Conservation (phyloP, 2,113 vertebrate genomes). For the Pithys albifrons region DNA sequence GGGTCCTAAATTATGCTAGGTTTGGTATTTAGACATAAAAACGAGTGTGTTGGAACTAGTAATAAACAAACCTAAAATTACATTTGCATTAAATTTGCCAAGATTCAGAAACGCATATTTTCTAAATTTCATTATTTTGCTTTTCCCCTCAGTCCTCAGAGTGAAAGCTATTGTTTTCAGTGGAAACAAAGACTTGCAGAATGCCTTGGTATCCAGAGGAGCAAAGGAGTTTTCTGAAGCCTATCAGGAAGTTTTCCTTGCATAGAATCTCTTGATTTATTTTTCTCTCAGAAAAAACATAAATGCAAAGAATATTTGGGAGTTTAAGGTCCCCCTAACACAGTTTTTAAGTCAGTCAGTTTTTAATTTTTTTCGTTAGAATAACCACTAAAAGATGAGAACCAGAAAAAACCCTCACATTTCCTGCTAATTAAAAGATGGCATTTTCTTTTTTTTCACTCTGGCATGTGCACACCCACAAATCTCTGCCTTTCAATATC, state of each 20-base stretch:
- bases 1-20: conserved; percentile 2
- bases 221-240: background rate
- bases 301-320: background rate
- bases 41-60: background rate
- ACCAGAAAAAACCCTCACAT: background rate
- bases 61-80: conserved; percentile 3
- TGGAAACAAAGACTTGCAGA: background rate
- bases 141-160: background rate
- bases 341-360: background rate
- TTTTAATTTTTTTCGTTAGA: background rate
- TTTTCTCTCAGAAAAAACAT: background rate
- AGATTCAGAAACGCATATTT: background rate
- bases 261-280: background rate
- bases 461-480: background rate
- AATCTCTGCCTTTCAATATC: background rate
- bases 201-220: background rate
- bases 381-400: background rate
- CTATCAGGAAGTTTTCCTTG: background rate
- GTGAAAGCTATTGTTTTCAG: background rate
- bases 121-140: background rate
- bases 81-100: background rate
- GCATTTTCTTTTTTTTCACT: background rate
- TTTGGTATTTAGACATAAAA: background rate
- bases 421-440: background rate
- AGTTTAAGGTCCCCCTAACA: background rate